Evolutionary conservation across 2,888 invertebrate genomes (phyloP), one percentile per base, ranked within the genome.

Genomic region (Gryllus longicercus): DNA sequence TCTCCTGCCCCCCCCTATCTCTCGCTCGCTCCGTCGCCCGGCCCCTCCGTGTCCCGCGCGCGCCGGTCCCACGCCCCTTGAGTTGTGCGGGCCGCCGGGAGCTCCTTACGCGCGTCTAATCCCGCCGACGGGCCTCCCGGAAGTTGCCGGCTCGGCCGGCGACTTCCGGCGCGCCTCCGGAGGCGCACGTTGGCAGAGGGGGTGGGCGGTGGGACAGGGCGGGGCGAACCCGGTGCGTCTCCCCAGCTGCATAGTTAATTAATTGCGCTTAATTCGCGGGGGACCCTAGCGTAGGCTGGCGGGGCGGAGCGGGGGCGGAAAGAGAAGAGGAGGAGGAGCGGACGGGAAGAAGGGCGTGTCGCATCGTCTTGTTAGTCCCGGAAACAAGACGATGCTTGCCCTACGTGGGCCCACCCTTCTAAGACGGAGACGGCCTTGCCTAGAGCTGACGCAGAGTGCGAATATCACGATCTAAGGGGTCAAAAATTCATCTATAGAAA

Each of bases 191-290:
- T 38, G 38, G 38, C 38, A 5, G 38, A 63, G n/a, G 8, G 16
- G 63, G 63, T 63, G 63, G 63, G 63, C 16, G 10, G 16, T 4
- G 16, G 63, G 63, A n/a, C 63, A n/a, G 63, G 63, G 63, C 63
- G 14, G 63, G 63, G 16, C 63, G 16, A n/a, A 3, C 63, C 63
- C 63, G 63, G 16, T 18, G 63, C 63, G 63, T 63, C 63, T 63
- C 63, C 63, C 63, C n/a, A 63, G 63, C 63, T 63, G 63, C 63
- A 63, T 63, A 63, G 63, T 63, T 63, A 63, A 63, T 63, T 63
- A 63, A 63, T 63, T 63, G 63, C 63, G 63, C 63, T 63, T 63
- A 63, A 63, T 63, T 63, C 63, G 63, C 63, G 63, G 63, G 14
- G n/a, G 63, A 63, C 63, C 16, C 14, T 5, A 14, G 14, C 16